Conservation (phyloP, 2,888 invertebrate genomes). For the Eristalis arbustorum region DNA sequence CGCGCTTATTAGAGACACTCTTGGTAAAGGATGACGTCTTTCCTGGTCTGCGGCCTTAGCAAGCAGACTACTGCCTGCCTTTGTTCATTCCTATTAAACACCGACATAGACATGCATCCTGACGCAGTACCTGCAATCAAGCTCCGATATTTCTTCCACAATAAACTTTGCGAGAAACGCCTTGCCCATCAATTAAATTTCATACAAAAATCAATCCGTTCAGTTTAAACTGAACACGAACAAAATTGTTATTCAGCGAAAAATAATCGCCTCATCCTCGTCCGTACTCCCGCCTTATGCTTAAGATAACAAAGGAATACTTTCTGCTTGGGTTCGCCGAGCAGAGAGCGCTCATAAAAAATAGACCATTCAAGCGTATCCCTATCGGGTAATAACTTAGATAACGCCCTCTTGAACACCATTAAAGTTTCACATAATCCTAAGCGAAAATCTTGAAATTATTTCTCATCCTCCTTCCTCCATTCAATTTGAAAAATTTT, state of each 20-base stretch:
- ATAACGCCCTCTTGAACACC: constrained; percentile 62
- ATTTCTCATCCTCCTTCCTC: background rate
- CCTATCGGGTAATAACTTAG: constrained; percentile 56
- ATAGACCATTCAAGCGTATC: constrained; percentile 42
- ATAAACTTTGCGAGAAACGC: too few species aligned
- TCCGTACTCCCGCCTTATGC: background rate
- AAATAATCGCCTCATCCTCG: background rate
- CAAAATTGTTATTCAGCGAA: background rate
- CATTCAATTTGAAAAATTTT: background rate
- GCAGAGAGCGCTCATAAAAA: constrained; percentile 7
- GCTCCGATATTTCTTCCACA: too few species aligned
- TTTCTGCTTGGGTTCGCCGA: background rate
- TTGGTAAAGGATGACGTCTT: too few species aligned
- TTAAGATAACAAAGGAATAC: constrained; percentile 1
- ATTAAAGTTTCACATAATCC: constrained; percentile 54
- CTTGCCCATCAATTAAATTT: background rate
- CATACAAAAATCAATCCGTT: background rate
- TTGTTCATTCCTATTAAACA: too few species aligned
- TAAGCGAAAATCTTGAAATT: constrained; percentile 45
- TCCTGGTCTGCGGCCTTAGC: too few species aligned
- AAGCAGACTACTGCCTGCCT: too few species aligned
- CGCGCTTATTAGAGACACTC: too few species aligned
- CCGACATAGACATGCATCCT: too few species aligned
- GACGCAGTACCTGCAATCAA: too few species aligned
- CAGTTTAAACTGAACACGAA: background rate